Percentiles rank a stretch among this genome's conserved stretches.
phyloP scores from a whole-genome alignment of 1,140 invertebrate species.

The Caerostris extrusa region DNA sequence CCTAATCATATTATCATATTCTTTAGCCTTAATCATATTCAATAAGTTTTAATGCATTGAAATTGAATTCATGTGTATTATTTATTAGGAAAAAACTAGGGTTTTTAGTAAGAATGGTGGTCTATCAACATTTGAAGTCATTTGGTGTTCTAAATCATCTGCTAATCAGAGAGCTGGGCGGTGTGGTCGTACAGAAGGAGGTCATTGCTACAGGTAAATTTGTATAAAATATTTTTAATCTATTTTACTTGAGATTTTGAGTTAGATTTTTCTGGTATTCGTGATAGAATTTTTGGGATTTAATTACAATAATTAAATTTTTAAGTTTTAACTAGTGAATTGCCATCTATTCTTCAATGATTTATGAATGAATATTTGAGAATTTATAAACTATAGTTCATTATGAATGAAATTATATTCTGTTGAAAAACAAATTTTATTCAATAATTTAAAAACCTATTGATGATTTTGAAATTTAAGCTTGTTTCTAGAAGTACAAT shows the following conservation, averaged over 20 bases:
- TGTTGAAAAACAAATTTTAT: not conserved
- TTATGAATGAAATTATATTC: not conserved
- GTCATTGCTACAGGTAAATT: conserved; percentile 93
- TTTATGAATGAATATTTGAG: too few species aligned
- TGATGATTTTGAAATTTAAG: too few species aligned
- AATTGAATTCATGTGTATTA: not conserved
- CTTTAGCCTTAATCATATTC: too few species aligned
- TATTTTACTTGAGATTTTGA: too few species aligned
- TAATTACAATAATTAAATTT: too few species aligned
- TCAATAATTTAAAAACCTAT: not conserved
- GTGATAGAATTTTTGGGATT: too few species aligned
- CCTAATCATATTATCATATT: too few species aligned
- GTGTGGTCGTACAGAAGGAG: conserved; percentile 92
- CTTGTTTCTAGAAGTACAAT: not conserved
- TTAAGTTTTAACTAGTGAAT: too few species aligned
- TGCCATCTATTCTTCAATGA: too few species aligned
- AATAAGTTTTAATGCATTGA: too few species aligned
- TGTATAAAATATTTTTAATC: not conserved
- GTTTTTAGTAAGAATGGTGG: conserved; percentile 90
- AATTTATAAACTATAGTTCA: too few species aligned
- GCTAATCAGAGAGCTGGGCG: conserved; percentile 96
- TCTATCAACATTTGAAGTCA: conserved; percentile 93
- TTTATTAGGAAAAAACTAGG: conserved; percentile 83
- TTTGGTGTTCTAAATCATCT: conserved; percentile 95
- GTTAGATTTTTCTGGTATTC: too few species aligned